These are phyloP conservation scores for Cataglyphis livida DNA, from an alignment of 2,888 invertebrate species.

Conservation along the genomic window DNA sequence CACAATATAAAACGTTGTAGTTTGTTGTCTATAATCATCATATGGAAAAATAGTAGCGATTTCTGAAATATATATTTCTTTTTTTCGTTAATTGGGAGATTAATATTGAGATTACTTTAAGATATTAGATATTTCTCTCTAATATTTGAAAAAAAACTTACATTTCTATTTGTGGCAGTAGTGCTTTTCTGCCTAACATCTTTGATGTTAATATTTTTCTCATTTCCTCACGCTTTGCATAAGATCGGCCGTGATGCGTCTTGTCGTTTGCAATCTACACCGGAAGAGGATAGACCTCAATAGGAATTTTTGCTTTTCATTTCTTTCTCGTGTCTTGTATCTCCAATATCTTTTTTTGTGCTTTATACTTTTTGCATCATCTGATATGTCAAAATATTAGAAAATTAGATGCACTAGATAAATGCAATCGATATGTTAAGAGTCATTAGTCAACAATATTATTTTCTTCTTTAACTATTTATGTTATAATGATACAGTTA, in stretches of 20 bases:
- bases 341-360: background rate
- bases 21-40: background rate
- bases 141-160: slow-evolving; percentile 43
- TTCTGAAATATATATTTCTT: slow-evolving; percentile 36
- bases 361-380: background rate
- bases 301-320: slow-evolving; percentile 14
- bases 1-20: background rate
- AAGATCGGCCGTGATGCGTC: background rate
- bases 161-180: slow-evolving; percentile 52
- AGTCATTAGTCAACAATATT: background rate
- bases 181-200: slow-evolving; percentile 40
- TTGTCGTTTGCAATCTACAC: slow-evolving; percentile 56
- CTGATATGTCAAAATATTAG: background rate
- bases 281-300: slow-evolving; percentile 17
- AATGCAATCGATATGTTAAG: background rate
- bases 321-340: background rate
- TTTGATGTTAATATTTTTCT: slow-evolving; percentile 69
- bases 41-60: slow-evolving; percentile 40
- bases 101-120: slow-evolving; percentile 59
- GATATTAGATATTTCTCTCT: slow-evolving; percentile 31
- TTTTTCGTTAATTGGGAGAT: background rate
- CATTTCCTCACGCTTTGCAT: slow-evolving; percentile 29
- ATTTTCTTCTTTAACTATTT: background rate
- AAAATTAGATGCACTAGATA: background rate
- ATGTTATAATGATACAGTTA: background rate